These are phyloP conservation scores for Malthinus seriepunctatus DNA, from an alignment of 2,888 invertebrate genomes.

Conservation along the genomic window DNA sequence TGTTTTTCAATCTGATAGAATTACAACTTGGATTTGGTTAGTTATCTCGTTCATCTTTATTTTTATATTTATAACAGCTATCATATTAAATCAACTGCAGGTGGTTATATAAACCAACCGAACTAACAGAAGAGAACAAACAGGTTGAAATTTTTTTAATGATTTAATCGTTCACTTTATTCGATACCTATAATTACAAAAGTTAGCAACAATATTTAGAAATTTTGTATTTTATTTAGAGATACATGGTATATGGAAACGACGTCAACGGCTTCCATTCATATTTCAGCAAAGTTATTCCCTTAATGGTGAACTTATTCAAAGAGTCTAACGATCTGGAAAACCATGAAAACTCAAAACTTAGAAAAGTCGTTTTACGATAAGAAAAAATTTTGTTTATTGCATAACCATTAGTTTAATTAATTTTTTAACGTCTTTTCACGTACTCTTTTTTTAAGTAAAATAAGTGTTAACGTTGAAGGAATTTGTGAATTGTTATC, in stretches of 20 bases:
- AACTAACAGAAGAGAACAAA: neutral
- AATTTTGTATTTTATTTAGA: neutral
- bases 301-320: slow-evolving; percentile 30
- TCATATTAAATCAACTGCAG: slow-evolving; percentile 4
- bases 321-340: slow-evolving; percentile 29
- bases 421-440: neutral
- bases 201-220: too few species aligned
- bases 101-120: neutral
- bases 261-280: slow-evolving; percentile 27
- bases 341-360: slow-evolving; percentile 29
- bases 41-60: slow-evolving; percentile 7
- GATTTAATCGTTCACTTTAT: slow-evolving; percentile 3
- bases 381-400: too few species aligned
- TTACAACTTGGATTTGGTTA: slow-evolving; percentile 2
- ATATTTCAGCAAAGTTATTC: slow-evolving; percentile 29
- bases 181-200: neutral
- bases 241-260: slow-evolving; percentile 27
- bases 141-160: neutral
- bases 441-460: neutral
- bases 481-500: slow-evolving; percentile 4
- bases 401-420: too few species aligned
- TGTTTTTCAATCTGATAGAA: slow-evolving; percentile 5
- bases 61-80: slow-evolving; percentile 6
- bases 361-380: neutral
- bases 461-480: slow-evolving; percentile 1